A percentile compares a stretch with the other conserved stretches of the same genome.
phyloP scores from a whole-genome alignment of 2,888 invertebrate genomes.

The Lasioglossum figueresi region DNA sequence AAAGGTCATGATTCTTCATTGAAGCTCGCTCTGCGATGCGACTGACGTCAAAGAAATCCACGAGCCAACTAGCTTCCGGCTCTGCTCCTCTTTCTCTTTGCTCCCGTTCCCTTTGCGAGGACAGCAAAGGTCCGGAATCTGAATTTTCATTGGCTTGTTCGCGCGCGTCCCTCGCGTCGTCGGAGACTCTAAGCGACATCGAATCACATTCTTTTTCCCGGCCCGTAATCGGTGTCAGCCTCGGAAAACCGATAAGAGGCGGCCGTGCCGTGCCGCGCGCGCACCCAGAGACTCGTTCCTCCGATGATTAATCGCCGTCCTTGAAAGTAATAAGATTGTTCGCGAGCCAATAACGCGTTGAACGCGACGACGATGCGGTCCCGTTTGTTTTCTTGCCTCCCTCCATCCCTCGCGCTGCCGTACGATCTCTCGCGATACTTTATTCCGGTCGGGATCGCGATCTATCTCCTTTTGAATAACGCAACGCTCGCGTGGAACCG shows the following conservation, averaged over 20 bases:
- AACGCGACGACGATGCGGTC: constrained; percentile 21
- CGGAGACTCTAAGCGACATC: constrained; percentile 18
- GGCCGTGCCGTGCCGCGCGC: neutral
- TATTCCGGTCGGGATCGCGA: constrained; percentile 14
- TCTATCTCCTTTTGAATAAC: neutral
- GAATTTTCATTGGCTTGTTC: constrained; percentile 26
- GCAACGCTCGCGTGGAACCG: neutral
- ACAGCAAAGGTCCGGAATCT: constrained; percentile 15
- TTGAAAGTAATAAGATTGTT: constrained; percentile 44
- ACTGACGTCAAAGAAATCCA: constrained; percentile 36
- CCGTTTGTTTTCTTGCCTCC: constrained; percentile 39
- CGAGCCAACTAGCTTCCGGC: neutral
- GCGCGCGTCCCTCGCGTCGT: constrained; percentile 23
- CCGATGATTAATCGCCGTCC: constrained; percentile 55
- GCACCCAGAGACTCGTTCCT: constrained; percentile 6
- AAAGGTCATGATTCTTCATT: constrained; percentile 31
- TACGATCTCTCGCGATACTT: constrained; percentile 27
- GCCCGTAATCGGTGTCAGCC: neutral
- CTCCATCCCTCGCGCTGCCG: neutral
- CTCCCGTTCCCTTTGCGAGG: neutral
- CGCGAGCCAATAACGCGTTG: neutral
- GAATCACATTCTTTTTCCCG: constrained; percentile 7
- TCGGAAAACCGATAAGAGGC: constrained; percentile 36
- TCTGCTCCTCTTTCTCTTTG: neutral
- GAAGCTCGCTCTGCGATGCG: constrained; percentile 27